Evolutionary conservation across 1,140 invertebrate genomes (phyloP), one percentile per base, ranked within the genome.

Genomic region (Goniozus legneri): DNA sequence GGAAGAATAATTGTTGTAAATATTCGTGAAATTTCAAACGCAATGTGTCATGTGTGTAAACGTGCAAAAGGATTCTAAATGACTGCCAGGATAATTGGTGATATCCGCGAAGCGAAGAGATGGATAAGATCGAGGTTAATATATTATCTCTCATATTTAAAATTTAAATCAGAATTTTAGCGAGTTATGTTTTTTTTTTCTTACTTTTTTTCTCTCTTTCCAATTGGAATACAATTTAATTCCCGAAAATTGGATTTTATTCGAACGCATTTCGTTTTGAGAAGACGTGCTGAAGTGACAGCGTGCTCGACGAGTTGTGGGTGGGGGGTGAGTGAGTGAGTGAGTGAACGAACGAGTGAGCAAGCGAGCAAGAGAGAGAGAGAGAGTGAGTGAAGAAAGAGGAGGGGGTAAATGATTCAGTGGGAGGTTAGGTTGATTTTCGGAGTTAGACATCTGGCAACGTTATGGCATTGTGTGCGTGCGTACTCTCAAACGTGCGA

Each of bases 51-150:
- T 61, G 58, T 57, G 64, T 65, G 56, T 63, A 58, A 58, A 64
- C 54, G 54, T 39, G 31, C 38, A 42, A 52, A 60, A 60, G 62
- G 56, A 64, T 64, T 37, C 64, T 71, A 69, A 61, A 72, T 75
- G 70, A 73, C 64, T 61, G 68, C 69, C 63, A 62, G 55, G 56
- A 64, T 56, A 67, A 62, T 63, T 65, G 64, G 63, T 69, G 67
- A 69, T 62, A 71, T 54, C 52, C 56, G 62, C 61, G 61, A 58
- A 52, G 49, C 60, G 48, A 67, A 58, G 63, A 72, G 64, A 75
- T 74, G 73, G 73, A 75, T 64, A 75, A 75, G 65, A 65, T 75
- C 60, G 73, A 75, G 70, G 73, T 75, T 44, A 70, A 64, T 47
- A 14, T n/a, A n/a, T n/a, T n/a, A n/a, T n/a, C n/a, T n/a, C n/a